Base-by-base conservation (phyloP, 2,888 invertebrate genomes). In the Drosophila nr. perissopoda region DNA sequence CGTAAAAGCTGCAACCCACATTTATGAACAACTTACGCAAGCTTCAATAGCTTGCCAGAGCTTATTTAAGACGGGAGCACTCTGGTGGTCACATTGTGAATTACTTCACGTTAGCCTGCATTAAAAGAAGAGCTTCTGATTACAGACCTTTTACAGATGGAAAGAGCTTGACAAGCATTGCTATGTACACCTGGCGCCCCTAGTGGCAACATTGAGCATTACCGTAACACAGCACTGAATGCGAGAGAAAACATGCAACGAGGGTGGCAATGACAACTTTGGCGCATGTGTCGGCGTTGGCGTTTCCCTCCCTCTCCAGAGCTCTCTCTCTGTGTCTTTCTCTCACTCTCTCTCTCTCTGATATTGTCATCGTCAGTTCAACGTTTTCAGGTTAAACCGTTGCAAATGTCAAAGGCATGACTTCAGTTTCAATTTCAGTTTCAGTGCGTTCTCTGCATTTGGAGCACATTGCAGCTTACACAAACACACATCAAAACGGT, bases 381-480 rank as follows among this genome's bases (percentile, higher is more conserved):
- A 56, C 52, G 60, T 54, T 81, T 76, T 73, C 62, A 76, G 79
- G 80, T 67, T 76, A 76, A 68, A 54, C 61, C 70, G 49, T 68
- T 57, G 75, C 64, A 74, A 79, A 81, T 79, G 68, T 76, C 70
- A 74, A 54, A 79, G 73, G 57, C 76, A 72, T 74, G 74, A 70
- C 68, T 77, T 74, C 58, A 75, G 82, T 82, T 82, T 79, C 76
- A 70, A 74, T 74, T 75, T 79, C 53, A 69, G 76, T 79, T 79
- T 79, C 69, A 79, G 73, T 82, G 86, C 74, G 83, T 82, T 83
- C 75, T 80, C 73, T 74, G 80, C 69, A 59, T 74, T 73, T 76
- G 69, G 66, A 78, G 76, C 80, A 74, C 75, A 69, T 76, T 33
- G 68, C 64, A 74, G 69, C 63, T 65, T 68, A 53, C 21, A 65